Conservation (phyloP, 2,888 invertebrate species). For the Synanthedon andrenaeformis region DNA sequence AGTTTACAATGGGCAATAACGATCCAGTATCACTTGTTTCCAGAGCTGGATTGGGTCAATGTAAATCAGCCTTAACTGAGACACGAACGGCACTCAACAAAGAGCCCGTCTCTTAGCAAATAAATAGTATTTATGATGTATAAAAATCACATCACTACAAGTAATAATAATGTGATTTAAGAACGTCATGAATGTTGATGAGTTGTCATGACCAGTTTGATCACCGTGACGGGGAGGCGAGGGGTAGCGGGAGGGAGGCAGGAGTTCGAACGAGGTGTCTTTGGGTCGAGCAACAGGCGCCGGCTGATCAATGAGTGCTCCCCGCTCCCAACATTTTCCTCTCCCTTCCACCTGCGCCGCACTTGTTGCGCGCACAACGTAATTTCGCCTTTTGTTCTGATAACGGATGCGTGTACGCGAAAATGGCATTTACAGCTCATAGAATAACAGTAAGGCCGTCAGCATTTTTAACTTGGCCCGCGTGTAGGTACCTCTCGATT, state of each 20-base stretch:
- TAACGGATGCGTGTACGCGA: background rate
- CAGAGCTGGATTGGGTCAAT: no score
- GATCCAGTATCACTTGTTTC: no score
- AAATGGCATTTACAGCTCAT: background rate
- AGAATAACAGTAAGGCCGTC: background rate
- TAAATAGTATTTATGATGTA: background rate
- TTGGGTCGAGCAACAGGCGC: slow-evolving; percentile 51
- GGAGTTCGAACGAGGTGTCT: slow-evolving; percentile 8
- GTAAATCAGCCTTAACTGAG: no score
- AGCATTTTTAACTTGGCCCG: background rate
- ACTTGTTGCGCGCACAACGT: slow-evolving; percentile 60
- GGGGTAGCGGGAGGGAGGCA: slow-evolving; percentile 12
- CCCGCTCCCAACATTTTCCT: slow-evolving; percentile 21
- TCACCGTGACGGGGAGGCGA: background rate
- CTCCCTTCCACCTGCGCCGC: slow-evolving; percentile 41
- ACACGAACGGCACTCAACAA: background rate
- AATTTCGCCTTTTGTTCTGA: slow-evolving; percentile 4
- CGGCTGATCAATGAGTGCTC: slow-evolving; percentile 56
- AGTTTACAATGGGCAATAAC: no score
- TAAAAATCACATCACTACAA: background rate
- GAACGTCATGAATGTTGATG: background rate
- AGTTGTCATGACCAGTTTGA: background rate
- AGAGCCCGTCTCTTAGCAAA: background rate
- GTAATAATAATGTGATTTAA: background rate
- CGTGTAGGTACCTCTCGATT: background rate